A percentile compares a stretch with the other conserved stretches of the same genome.
Conservation (phyloP, 2,797 vertebrate species). For the Esox masquinongy region DNA sequence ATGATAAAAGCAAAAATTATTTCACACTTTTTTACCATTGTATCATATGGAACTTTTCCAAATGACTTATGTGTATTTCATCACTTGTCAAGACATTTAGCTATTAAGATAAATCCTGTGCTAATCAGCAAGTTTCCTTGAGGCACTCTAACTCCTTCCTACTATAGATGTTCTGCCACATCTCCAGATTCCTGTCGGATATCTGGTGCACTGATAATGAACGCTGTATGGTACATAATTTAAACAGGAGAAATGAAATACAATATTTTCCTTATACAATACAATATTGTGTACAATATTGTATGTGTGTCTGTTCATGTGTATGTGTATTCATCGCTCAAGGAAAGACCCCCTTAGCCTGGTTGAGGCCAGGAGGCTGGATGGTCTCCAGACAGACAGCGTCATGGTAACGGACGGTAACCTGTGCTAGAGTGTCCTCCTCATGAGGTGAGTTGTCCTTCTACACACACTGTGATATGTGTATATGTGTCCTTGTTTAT, state of each 20-base stretch:
- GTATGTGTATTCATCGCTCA: background rate
- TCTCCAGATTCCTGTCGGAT: conserved; percentile 56
- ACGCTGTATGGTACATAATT: background rate
- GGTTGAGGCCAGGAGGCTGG: background rate
- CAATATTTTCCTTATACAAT: background rate
- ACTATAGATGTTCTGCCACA: conserved; percentile 35
- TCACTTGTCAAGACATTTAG: conserved; percentile 50
- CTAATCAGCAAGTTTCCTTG: conserved; percentile 62
- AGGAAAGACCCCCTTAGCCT: background rate
- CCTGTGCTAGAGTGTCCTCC: background rate
- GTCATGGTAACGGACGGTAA: background rate
- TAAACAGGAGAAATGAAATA: background rate
- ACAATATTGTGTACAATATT: too few relatives aligned
- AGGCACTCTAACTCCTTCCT: conserved; percentile 24
- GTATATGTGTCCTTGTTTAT: background rate
- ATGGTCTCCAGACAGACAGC: conserved; percentile 5
- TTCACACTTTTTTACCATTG: conserved; percentile 52
- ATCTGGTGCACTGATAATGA: background rate
- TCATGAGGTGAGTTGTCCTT: background rate
- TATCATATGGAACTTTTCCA: conserved; percentile 65
- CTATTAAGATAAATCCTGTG: conserved; percentile 60
- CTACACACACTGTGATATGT: background rate
- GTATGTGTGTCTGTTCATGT: background rate
- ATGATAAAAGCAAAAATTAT: conserved; percentile 59
- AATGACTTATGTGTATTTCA: conserved; percentile 66